Conservation (phyloP, 2,888 invertebrate species). For the Darwinula stevensoni region DNA sequence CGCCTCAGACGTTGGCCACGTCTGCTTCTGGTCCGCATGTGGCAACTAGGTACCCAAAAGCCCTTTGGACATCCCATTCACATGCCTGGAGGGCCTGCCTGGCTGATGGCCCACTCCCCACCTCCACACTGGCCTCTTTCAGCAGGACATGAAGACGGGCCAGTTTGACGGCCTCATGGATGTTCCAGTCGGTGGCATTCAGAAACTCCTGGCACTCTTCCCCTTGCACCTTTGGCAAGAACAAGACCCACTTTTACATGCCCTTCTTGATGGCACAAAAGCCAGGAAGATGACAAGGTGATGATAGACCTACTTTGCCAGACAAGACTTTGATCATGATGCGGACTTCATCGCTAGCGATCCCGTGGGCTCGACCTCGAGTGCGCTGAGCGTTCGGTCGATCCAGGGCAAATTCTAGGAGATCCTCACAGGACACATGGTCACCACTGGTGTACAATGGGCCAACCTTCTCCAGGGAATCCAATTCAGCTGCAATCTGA, state of each 20-base stretch:
- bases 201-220: background rate
- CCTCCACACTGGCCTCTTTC: background rate
- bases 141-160: slow-evolving; percentile 28
- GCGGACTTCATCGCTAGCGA: slow-evolving; percentile 68
- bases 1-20: background rate
- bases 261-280: too few relatives aligned
- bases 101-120: background rate
- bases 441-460: slow-evolving; percentile 25
- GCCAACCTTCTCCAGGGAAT: slow-evolving; percentile 25
- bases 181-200: slow-evolving; percentile 60
- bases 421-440: slow-evolving; percentile 67
- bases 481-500: slow-evolving; percentile 28
- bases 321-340: slow-evolving; percentile 60
- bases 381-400: slow-evolving; percentile 35
- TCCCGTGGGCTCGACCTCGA: slow-evolving; percentile 33
- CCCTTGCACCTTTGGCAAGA: too few relatives aligned
- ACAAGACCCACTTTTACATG: too few relatives aligned
- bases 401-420: slow-evolving; percentile 56
- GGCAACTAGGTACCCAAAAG: slow-evolving; percentile 27
- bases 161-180: slow-evolving; percentile 58
- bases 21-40: slow-evolving; percentile 6
- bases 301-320: slow-evolving; percentile 15
- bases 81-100: slow-evolving; percentile 24
- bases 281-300: background rate
- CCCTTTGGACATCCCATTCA: slow-evolving; percentile 33